Base-by-base conservation (phyloP, 1,140 invertebrate genomes). In the Melitaea cinxia region DNA sequence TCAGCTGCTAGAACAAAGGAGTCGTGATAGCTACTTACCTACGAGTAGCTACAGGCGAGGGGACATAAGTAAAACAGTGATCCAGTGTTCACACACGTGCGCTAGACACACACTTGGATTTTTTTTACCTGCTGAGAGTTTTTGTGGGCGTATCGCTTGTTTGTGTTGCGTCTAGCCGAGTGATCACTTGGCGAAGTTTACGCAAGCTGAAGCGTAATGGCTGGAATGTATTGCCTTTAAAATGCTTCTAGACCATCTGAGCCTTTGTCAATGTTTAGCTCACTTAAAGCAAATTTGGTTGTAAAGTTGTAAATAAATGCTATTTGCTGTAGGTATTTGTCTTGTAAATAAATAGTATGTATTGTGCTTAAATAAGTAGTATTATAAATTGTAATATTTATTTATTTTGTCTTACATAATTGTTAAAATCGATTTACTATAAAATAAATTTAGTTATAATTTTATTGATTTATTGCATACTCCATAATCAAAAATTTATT, bases 1-100 rank as follows among this genome's bases (percentile, higher is more conserved):
- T 91, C 88, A 89, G 85, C 88, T 91, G 83, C 84, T 91, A 88
- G 88, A 91, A 91, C 88, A 91, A 91, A 86, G 83, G 87, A 88
- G 77, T 80, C 78, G 82, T 78, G 85, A 86, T 91, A 87, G 85
- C 86, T 88, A 91, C 88, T 89, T 83, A 87, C 79, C 80, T 88
- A 91, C 83, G 79, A 90, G 86, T 88, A 89, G 81, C 88, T 91
- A 88, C 76, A 76, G 66, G 61, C 78, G 73, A 83, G 81, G 82
- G 84, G 78, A 78, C 77, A 71, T 77, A 80, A 81, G 80, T 77
- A 77, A 74, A 82, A 73, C 68, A 68, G 54, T 65, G 63, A 72
- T 72, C 68, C 65, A 65, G 64, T 68, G 42, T 47, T 75, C 83
- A 83, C 79, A 86, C 77, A 82, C 67, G 74, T 76, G 73, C 77